Base-by-base conservation (phyloP, 2,797 vertebrate species). In the Anguilla megastoma region DNA sequence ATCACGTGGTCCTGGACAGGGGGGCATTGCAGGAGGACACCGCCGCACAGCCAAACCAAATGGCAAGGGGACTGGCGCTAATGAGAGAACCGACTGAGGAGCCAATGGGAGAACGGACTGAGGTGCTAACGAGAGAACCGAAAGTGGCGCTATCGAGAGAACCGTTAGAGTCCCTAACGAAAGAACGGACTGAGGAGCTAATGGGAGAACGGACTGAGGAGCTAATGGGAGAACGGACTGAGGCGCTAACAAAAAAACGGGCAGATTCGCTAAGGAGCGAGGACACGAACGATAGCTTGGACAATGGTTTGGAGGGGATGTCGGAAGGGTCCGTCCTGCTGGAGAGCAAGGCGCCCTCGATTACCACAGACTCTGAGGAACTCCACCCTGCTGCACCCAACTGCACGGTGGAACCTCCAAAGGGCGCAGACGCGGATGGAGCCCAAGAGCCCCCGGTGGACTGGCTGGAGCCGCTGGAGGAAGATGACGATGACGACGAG, bases 391-490 rank as follows among this genome's bases (percentile, higher is more conserved):
- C n/a, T 71, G 80, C n/a, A 10, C 16, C 60, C 87, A n/a, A 21
- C 74, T 41, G 33, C 74, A 48, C 30, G 33, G 33, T n/a, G 83
- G 83, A 76, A 45, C 41, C 41, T 45, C 24, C 60, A 12, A 24
- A 41, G 21, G 84, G 18, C 27, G 3, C 56, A 14, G 36, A 27
- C 83, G 12, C 24, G 7, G 79, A 0, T 1, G 79, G 16, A 50
- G 45, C 2, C 2, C 36, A 85, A 9, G 87, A 88, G 54, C 89
- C 87, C 60, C 90, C 91, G 5, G 85, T 45, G 12, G 91, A 92
- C 86, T 94, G 93, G 93, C 90, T 92, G 85, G 90, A 92, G 76
- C 93, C 92, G 18, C 66, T 92, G 89, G 93, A 92, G 63, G 91
- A 91, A 24, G 90, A 90, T 0, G 88, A 91, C 0, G 91, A 91